Evolutionary conservation across 2,888 invertebrate genomes (phyloP), one percentile per base, ranked within the genome.

Genomic region (Mimumesa dahlbomi): DNA sequence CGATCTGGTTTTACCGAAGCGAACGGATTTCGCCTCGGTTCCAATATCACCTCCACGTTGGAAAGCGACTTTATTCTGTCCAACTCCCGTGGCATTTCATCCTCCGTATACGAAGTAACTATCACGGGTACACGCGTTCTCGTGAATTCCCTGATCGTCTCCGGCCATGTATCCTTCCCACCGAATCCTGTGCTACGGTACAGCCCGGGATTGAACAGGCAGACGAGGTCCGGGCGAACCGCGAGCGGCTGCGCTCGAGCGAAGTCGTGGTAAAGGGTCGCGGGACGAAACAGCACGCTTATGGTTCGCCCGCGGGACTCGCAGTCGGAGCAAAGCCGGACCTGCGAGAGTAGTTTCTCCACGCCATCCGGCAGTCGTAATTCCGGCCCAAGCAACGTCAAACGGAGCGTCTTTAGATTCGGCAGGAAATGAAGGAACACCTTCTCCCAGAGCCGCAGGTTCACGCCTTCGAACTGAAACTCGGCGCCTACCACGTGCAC

Each of bases 151-250:
- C 90, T 89, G 65, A 94, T 92, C 1, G 93, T 93, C 11, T 91
- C 89, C 0, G 93, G 92, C 95, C 95, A 95, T 0, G 92, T 92
- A 79, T 94, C 94, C 49, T 90, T 90, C 14, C 91, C 91, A 38
- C 92, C 91, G 84, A 91, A 94, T 0, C 93, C 92, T 0, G 94
- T 93, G 0, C 91, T 90, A n/a, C 95, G 91, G 79, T 94, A 93
- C 4, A 95, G 91, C 46, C 94, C 94, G 0, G 94, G 92, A 85
- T 95, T 95, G 85, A 94, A 94, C 19, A 94, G 92, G 78, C 94
- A 91, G 38, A 76, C 89, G 85, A 0, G 90, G 88, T 70, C 45
- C 2, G 71, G 65, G 1, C 57, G 56, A 1, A 14, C n/a, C n/a
- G n/a, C n/a, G n/a, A 36, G 16, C 7, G 11, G 16, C 16, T 36